These are phyloP conservation scores for Oxyruncus cristatus DNA, from an alignment of 2,113 vertebrate genomes.

Conservation along the genomic window DNA sequence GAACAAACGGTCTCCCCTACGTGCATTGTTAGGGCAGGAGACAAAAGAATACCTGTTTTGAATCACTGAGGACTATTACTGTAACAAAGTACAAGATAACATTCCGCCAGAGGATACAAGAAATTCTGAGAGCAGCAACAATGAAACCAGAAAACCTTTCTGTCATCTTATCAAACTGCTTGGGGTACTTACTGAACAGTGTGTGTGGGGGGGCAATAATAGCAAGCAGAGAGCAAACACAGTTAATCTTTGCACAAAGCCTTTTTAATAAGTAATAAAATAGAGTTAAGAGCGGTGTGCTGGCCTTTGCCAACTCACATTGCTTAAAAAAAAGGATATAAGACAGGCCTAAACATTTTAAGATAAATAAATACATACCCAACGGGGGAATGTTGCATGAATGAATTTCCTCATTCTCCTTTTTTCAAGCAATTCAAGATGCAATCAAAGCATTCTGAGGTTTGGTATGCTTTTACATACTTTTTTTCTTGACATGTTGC, in stretches of 20 bases:
- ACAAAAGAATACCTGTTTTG: slow-evolving; percentile 65
- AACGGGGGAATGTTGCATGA: neutral
- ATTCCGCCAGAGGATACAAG: slow-evolving; percentile 63
- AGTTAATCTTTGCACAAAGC: slow-evolving; percentile 48
- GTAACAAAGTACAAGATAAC: slow-evolving; percentile 60
- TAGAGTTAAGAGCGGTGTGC: neutral
- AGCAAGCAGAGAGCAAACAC: slow-evolving; percentile 28
- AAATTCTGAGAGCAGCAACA: slow-evolving; percentile 41
- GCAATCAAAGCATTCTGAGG: slow-evolving; percentile 13
- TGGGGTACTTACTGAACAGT: slow-evolving; percentile 32
- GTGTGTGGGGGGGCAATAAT: neutral
- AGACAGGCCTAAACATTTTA: slow-evolving; percentile 9
- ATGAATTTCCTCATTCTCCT: neutral
- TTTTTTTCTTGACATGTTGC: slow-evolving; percentile 13
- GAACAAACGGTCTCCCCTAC: slow-evolving; percentile 31
- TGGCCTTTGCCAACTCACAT: neutral
- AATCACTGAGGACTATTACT: slow-evolving; percentile 60
- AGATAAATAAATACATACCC: slow-evolving; percentile 9
- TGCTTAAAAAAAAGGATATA: neutral
- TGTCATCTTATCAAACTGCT: slow-evolving; percentile 48
- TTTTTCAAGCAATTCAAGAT: slow-evolving; percentile 11
- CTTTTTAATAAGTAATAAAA: slow-evolving; percentile 23
- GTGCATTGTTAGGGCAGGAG: slow-evolving; percentile 17
- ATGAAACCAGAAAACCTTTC: slow-evolving; percentile 48
- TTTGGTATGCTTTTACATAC: neutral